phyloP scores from a whole-genome alignment of 2,797 vertebrate species.

The Crenuchus spilurus region DNA sequence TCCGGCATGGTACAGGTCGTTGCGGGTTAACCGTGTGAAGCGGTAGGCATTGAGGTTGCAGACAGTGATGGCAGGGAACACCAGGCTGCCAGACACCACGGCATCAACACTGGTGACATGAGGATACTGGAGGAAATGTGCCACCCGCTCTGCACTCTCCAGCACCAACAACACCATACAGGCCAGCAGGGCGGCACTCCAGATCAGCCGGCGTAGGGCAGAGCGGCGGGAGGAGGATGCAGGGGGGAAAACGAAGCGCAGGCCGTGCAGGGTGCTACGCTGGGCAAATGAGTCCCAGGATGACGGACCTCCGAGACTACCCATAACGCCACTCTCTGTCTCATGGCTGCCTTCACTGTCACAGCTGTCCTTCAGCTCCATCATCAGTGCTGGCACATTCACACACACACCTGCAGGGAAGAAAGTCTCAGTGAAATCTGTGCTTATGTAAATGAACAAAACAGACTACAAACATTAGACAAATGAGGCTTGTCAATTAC shows the following conservation, averaged over 20 bases:
- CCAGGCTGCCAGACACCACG: conserved; percentile 88
- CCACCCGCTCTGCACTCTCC: conserved; percentile 90
- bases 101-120: conserved; percentile 95
- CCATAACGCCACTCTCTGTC: conserved; percentile 66
- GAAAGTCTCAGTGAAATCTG: too few species aligned
- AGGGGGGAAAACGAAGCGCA: conserved; percentile 91
- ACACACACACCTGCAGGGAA: conserved; percentile 42
- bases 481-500: too few species aligned
- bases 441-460: too few species aligned
- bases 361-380: conserved; percentile 95
- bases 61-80: conserved; percentile 93
- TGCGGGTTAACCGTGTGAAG: conserved; percentile 91
- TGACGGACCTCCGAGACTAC: conserved; percentile 81
- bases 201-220: conserved; percentile 87
- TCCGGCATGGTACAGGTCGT: conserved; percentile 95
- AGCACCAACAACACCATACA: conserved; percentile 89
- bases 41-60: conserved; percentile 96
- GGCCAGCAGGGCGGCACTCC: conserved; percentile 89
- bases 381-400: conserved; percentile 67
- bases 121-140: conserved; percentile 95
- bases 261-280: conserved; percentile 90
- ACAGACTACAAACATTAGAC: too few species aligned
- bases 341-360: conserved; percentile 87
- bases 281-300: conserved; percentile 94
- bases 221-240: conserved; percentile 72